phyloP scores from a whole-genome alignment of 2,888 invertebrate genomes.

The Lasioglossum lativentre region DNA sequence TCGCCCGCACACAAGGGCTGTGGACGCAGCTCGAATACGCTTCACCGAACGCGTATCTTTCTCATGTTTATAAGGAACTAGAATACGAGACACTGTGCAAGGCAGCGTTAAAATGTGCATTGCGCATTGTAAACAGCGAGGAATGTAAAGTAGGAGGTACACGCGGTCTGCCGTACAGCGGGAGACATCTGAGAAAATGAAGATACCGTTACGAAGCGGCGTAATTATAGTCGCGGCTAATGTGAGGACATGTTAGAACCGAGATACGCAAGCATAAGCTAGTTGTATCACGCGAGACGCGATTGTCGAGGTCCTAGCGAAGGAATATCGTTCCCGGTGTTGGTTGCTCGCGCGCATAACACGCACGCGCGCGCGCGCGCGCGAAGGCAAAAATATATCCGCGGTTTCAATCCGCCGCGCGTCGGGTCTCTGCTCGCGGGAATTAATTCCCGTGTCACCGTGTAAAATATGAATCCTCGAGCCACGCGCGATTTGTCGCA shows the following conservation, averaged over 20 bases:
- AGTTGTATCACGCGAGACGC: constrained; percentile 49
- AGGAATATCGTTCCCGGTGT: not conserved
- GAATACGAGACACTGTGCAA: not conserved
- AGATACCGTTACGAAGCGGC: constrained; percentile 68
- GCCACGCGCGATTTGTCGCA: not conserved
- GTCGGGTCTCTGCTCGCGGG: not conserved
- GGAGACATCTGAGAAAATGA: constrained; percentile 64
- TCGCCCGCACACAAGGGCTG: not conserved
- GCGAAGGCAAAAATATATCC: not conserved
- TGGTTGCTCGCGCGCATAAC: not conserved
- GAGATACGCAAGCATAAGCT: constrained; percentile 59
- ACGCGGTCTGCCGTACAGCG: constrained; percentile 42
- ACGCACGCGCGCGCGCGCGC: not conserved
- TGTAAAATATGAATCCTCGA: constrained; percentile 51
- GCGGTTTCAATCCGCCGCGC: constrained; percentile 23
- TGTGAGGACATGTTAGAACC: constrained; percentile 55
- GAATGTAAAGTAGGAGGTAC: constrained; percentile 59
- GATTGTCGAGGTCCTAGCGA: constrained; percentile 34
- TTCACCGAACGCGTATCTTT: not conserved
- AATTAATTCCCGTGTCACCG: constrained; percentile 43
- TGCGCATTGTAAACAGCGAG: constrained; percentile 33
- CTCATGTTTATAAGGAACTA: not conserved
- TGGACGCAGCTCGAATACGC: not conserved
- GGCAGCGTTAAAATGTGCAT: constrained; percentile 31
- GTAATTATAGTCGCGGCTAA: constrained; percentile 68